Conservation (phyloP, 2,888 invertebrate genomes). For the Ctena decussata region DNA sequence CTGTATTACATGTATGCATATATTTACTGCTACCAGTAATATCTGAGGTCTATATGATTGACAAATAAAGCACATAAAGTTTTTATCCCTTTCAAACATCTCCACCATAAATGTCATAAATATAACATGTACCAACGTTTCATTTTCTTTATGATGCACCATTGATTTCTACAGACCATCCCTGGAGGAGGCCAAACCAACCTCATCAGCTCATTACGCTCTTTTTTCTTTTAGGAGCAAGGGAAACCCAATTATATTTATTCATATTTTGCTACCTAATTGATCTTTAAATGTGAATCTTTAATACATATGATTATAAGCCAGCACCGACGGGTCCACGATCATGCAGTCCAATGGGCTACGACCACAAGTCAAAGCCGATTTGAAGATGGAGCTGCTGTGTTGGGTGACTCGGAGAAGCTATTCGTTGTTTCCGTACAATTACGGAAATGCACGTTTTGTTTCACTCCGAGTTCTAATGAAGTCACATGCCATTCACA, state of each 20-base stretch:
- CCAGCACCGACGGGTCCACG: background rate
- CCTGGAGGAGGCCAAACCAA: background rate
- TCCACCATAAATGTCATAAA: too few species aligned
- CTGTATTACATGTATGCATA: too few species aligned
- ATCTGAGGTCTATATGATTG: too few species aligned
- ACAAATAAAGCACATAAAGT: too few species aligned
- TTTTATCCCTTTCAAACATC: too few species aligned
- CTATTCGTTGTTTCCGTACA: slow-evolving; percentile 1
- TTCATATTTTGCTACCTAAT: background rate
- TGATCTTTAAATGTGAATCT: background rate
- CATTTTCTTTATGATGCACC: too few species aligned
- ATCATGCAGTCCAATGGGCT: background rate
- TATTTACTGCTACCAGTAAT: too few species aligned
- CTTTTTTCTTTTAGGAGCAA: background rate
- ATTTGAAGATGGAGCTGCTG: background rate
- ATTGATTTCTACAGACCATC: too few species aligned
- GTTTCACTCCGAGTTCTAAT: background rate
- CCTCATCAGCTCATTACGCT: background rate
- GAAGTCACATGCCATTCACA: slow-evolving; percentile 68
- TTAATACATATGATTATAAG: slow-evolving; percentile 1
- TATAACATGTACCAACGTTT: too few species aligned
- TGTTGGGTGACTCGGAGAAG: background rate
- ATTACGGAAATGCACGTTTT: background rate
- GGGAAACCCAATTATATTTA: background rate
- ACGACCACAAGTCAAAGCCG: slow-evolving; percentile 12